Evolutionary conservation across 2,113 vertebrate species (phyloP).

Genomic region (Pseudorectes ferrugineus): DNA sequence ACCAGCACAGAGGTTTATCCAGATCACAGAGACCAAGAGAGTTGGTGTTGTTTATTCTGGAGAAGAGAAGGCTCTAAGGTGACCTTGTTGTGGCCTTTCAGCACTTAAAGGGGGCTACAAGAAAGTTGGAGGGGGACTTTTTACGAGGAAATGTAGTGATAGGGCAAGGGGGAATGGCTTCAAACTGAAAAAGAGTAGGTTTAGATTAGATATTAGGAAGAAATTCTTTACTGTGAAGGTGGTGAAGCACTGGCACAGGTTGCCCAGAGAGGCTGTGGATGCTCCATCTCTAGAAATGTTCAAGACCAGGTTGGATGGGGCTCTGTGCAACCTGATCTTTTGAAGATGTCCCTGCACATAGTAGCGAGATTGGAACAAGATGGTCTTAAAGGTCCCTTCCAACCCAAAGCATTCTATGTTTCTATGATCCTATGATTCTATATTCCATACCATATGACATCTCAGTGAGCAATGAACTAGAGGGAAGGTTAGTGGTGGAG

Average conservation of each 20-base stretch:
- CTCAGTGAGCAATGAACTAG: background rate
- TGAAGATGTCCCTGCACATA: background rate
- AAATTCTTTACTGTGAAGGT: background rate
- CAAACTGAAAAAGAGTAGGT: background rate
- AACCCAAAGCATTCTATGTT: background rate
- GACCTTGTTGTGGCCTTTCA: background rate
- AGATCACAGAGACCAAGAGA: background rate
- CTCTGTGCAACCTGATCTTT: background rate
- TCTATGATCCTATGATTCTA: background rate
- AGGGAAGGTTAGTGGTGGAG: background rate
- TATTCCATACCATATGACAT: background rate
- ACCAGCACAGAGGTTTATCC: background rate
- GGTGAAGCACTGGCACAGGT: too few species aligned
- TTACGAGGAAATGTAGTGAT: background rate
- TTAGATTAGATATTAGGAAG: background rate
- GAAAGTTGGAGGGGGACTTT: background rate
- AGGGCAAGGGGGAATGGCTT: background rate
- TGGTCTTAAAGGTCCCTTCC: too few species aligned
- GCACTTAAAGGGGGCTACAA: background rate
- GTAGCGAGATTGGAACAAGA: background rate
- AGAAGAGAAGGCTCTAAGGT: background rate
- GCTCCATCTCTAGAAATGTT: background rate
- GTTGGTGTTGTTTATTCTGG: background rate
- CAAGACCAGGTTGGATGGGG: background rate
- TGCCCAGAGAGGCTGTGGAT: background rate